These are phyloP conservation scores for Rhingia campestris DNA, from an alignment of 2,888 invertebrate species.

Conservation along the genomic window DNA sequence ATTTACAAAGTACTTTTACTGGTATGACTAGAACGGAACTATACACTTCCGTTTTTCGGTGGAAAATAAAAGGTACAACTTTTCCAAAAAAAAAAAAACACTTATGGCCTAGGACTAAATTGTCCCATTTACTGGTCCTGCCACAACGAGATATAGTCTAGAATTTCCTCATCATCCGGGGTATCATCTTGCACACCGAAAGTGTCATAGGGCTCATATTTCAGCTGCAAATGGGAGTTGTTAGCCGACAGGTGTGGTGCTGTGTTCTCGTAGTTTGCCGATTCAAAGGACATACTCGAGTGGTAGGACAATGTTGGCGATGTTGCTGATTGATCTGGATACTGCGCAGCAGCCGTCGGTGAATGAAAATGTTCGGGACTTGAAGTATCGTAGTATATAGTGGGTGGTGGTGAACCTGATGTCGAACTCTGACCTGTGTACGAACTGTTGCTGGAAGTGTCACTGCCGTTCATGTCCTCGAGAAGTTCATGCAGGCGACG, in stretches of 20 bases:
- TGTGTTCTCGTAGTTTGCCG: conserved; percentile 79
- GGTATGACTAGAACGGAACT: conserved; percentile 67
- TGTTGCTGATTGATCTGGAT: conserved; percentile 77
- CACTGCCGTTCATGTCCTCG: conserved; percentile 78
- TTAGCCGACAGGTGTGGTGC: conserved; percentile 47
- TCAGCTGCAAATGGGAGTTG: conserved; percentile 78
- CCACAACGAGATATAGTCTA: conserved; percentile 85
- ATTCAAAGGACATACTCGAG: conserved; percentile 80
- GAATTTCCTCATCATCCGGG: conserved; percentile 94
- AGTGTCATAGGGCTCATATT: conserved; percentile 87
- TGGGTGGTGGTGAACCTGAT: conserved; percentile 74
- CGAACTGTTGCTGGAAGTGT: conserved; percentile 61
- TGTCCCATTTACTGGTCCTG: conserved; percentile 78
- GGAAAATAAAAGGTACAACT: conserved; percentile 63
- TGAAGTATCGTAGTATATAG: conserved; percentile 75
- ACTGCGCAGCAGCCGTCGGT: conserved; percentile 76
- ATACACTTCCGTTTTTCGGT: conserved; percentile 66
- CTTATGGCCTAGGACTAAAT: conserved; percentile 27
- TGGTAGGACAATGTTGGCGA: conserved; percentile 80
- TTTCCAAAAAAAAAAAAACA: conserved; percentile 50
- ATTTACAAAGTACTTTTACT: conserved; percentile 57
- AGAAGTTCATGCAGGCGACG: conserved; percentile 90
- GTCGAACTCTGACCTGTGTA: conserved; percentile 71
- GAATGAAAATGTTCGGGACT: conserved; percentile 82
- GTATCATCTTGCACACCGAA: conserved; percentile 88